phyloP scores from a whole-genome alignment of 92 coral and sea anemone species.

The Siderastrea siderea region DNA sequence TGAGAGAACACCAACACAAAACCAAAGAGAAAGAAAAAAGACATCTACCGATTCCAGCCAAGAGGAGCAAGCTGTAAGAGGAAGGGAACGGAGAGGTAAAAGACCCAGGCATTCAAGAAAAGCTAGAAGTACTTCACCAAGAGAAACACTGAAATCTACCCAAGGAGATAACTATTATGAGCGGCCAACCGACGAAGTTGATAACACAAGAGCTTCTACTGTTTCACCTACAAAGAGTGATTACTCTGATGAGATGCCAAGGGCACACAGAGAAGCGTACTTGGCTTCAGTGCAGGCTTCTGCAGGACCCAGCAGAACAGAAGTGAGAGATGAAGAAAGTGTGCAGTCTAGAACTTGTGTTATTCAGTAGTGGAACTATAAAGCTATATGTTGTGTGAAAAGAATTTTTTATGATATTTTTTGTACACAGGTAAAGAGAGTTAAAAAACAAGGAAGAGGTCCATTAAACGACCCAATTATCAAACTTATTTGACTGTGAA shows the following conservation, averaged over 20 bases:
- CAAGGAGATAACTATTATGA: slow-evolving; percentile 80
- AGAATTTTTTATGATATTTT: not conserved
- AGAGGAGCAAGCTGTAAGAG: slow-evolving; percentile 8
- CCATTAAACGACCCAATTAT: too few relatives aligned
- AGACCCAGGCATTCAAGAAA: slow-evolving; percentile 29
- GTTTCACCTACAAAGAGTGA: slow-evolving; percentile 51
- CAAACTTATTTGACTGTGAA: too few relatives aligned
- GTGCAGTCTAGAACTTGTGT: slow-evolving; percentile 80
- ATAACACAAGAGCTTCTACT: not conserved
- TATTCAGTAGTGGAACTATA: slow-evolving; percentile 54
- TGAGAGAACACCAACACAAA: not conserved
- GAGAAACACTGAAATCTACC: slow-evolving; percentile 27
- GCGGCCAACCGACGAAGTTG: slow-evolving; percentile 70
- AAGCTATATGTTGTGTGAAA: not conserved
- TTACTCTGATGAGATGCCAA: slow-evolving; percentile 71
- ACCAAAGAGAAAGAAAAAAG: slow-evolving; percentile 16
- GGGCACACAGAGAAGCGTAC: slow-evolving; percentile 91
- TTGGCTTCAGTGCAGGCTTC: slow-evolving; percentile 88
- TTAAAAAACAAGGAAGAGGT: too few relatives aligned
- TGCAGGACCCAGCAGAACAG: slow-evolving; percentile 32
- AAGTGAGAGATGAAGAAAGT: slow-evolving; percentile 30
- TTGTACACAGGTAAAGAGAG: too few relatives aligned
- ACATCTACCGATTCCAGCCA: slow-evolving; percentile 42
- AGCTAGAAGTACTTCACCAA: slow-evolving; percentile 40
- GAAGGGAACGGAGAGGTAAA: slow-evolving; percentile 22